Percentiles rank a stretch among this genome's conserved stretches.
Conservation (phyloP, 1,140 invertebrate species). For the Mya arenaria region DNA sequence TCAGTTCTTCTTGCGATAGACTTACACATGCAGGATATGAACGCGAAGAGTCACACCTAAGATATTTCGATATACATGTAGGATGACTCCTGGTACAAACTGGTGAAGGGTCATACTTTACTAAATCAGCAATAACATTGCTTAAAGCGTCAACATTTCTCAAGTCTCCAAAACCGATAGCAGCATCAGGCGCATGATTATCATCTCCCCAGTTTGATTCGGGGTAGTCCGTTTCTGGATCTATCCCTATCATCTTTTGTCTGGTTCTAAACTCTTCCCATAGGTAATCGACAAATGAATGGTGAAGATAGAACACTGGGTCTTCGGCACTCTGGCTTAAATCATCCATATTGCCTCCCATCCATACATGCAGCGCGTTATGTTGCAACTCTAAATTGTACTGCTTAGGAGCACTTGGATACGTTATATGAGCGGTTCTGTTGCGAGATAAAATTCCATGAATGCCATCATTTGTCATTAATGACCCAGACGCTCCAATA, state of each 20-base stretch:
- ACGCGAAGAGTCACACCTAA: conserved; percentile 12
- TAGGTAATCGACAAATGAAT: conserved; percentile 79
- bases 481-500: conserved; percentile 24
- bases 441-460: conserved; percentile 37
- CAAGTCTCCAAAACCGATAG: conserved; percentile 18
- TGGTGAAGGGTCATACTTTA: conserved; percentile 49
- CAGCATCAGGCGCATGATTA: conserved; percentile 35
- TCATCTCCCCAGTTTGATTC: conserved; percentile 13
- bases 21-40: conserved; percentile 42
- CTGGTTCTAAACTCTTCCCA: conserved; percentile 78
- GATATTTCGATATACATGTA: conserved; percentile 38
- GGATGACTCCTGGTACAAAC: conserved; percentile 41
- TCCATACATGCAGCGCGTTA: conserved; percentile 59
- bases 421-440: conserved; percentile 49
- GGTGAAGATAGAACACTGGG: conserved; percentile 70
- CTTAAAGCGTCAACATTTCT: conserved; percentile 52
- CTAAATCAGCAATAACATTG: conserved; percentile 46
- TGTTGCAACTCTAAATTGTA: conserved; percentile 59
- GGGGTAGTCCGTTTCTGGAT: conserved; percentile 52
- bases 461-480: conserved; percentile 48
- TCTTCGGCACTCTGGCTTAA: conserved; percentile 56
- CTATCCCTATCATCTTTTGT: conserved; percentile 63
- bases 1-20: conserved; percentile 36
- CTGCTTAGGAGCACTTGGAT: conserved; percentile 43
- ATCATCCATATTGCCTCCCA: conserved; percentile 56